Base-by-base conservation (phyloP, 2,797 vertebrate species). In the Kryptolebias ocellatus region DNA sequence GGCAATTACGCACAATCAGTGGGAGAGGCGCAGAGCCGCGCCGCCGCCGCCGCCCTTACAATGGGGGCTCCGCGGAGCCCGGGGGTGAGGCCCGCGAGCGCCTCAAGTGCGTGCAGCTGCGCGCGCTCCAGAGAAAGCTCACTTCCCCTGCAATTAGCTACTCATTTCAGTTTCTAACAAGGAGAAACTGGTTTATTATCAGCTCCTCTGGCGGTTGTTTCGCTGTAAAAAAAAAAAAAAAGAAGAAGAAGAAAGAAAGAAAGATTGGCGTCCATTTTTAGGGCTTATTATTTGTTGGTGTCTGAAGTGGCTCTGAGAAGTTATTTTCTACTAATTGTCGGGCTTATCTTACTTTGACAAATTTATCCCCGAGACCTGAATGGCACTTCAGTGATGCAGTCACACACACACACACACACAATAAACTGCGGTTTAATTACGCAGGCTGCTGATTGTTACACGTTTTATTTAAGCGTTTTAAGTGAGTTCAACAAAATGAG, bases 51-150 rank as follows among this genome's bases (percentile, higher is more conserved):
- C 20, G 20, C 20, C 20, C 20, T 5, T 47, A 98, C 97, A 98
- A 99, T 96, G 94, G 81, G 47, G 94, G 83, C 95, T 88, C 12
- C 31, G 95, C 93, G 94, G 65, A 96, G 95, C 95, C 94, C 94
- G 94, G 94, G 95, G 95, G 95, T 93, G 94, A 95, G 93, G 84
- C 88, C 92, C 73, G 80, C 79, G 70, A 55, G 87, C 73, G 15
- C 92, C 94, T 99, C 95, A 98, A 99, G 98, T 98, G 96, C 93
- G 93, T 98, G 96, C 98, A 99, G 98, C 98, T 99, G 98, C 96
- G 94, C 88, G 95, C 91, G 95, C 94, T 94, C 92, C 92, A 80
- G 88, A 92, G 94, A 94, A 93, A 93, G 94, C 94, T 95, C 92
- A 95, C 95, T 93, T 93, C 93, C 90, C 92, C 94, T 80, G 95